Evolutionary conservation across 2,113 vertebrate species (phyloP).

Genomic region (Tringa solitaria): DNA sequence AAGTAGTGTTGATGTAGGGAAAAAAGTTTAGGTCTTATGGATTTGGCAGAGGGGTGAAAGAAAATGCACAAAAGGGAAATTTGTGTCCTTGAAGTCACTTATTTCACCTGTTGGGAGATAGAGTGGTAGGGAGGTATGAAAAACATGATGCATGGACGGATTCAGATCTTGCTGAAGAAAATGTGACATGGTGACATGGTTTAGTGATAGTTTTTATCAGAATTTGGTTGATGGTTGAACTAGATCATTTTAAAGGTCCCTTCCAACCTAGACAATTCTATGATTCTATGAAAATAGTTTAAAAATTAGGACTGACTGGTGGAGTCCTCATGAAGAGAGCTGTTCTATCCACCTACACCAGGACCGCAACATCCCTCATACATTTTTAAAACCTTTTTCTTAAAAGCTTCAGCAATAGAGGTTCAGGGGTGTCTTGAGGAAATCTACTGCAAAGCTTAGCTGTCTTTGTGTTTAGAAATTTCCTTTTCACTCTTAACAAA

Average conservation of each 20-base stretch:
- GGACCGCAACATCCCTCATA: background rate
- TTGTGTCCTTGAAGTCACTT: background rate
- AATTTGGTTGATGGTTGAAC: no score
- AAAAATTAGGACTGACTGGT: background rate
- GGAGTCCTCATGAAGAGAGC: background rate
- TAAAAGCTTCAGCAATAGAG: background rate
- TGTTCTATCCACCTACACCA: background rate
- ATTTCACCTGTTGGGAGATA: background rate
- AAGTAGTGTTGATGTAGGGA: background rate
- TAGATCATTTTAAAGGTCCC: no score
- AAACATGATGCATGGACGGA: background rate
- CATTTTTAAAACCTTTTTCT: background rate
- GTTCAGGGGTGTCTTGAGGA: background rate
- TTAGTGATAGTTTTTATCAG: no score
- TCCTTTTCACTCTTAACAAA: background rate
- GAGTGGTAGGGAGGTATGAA: rapidly evolving
- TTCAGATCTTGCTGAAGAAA: background rate
- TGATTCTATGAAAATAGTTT: background rate
- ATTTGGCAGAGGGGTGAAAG: background rate
- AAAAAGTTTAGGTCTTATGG: background rate
- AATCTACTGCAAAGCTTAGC: background rate
- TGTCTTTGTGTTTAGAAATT: background rate
- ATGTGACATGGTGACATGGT: no score
- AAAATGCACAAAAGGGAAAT: background rate
- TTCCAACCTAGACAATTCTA: no score